Evolutionary conservation across 2,888 invertebrate species (phyloP).

Genomic region (Parnassius orleans): DNA sequence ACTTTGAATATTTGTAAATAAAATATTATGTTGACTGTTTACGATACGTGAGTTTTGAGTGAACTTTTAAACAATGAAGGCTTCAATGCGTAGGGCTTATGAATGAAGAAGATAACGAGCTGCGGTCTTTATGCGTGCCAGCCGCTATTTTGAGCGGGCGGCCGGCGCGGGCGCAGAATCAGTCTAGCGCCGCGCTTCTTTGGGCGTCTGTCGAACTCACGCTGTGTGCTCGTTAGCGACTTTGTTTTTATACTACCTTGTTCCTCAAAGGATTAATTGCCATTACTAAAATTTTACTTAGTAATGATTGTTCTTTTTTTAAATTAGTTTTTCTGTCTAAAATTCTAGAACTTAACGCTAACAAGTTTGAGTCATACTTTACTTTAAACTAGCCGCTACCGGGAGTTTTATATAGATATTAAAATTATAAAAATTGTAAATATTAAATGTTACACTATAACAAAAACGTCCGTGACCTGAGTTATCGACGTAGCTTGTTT

Average conservation of each 20-base stretch:
- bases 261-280: no score
- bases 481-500: conserved; percentile 29
- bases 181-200: conserved; percentile 63
- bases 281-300: no score
- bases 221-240: conserved; percentile 22
- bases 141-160: conserved; percentile 69
- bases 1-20: no score
- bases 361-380: conserved; percentile 18
- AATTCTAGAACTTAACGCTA: not conserved
- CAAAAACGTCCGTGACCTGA: conserved; percentile 12
- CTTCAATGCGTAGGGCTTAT: conserved; percentile 45
- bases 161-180: conserved; percentile 63
- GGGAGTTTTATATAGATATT: not conserved
- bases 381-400: not conserved
- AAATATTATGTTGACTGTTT: no score
- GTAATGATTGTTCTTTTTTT: no score
- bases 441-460: conserved; percentile 10
- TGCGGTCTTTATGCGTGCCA: conserved; percentile 66
- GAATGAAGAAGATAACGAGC: conserved; percentile 64
- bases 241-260: not conserved
- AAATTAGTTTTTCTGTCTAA: no score
- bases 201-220: conserved; percentile 36
- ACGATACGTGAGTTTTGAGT: not conserved
- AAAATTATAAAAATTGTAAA: not conserved
- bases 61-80: conserved; percentile 28